Evolutionary conservation across 2,888 invertebrate genomes (phyloP), one percentile per base, ranked within the genome.

Genomic region (Glyphotaelius pellucidus): DNA sequence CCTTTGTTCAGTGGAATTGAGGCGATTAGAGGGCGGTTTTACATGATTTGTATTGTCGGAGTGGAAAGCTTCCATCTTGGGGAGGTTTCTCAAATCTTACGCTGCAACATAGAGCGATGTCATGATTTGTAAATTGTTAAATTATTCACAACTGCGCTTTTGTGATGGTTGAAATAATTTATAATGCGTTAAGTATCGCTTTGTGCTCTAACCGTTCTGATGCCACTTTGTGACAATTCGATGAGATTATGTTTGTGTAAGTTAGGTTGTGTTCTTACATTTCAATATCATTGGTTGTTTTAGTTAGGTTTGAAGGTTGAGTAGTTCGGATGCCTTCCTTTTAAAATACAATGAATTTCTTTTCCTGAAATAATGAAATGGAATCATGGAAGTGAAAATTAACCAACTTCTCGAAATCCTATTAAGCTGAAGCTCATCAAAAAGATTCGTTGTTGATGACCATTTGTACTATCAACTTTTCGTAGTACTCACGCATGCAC

Each of bases 1-100:
- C 80, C 80, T 90, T 90, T 86, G 86, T 86, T 80, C 90, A 67
- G 31, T 32, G 19, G 80, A 90, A 86, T 80, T 90, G 88, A 67
- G 25, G 80, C 88, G 88, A 89, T 79, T 89, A 79, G 67, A 89
- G 86, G 42, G 79, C 80, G 79, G 80, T 89, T 79, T 79, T 89
- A 35, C 32, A 38, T 89, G 35, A 89, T 87, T 87, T 87, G 52
- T 87, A 87, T 87, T 87, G 87, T 87, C 87, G 7, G 30, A 15
- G 32, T 9, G 52, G 31, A 87, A 47, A 32, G 42, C 12, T 52
- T 87, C n/a, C 47, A 19, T 87, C 47, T 47, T 47, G 47, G 14
- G 11, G 52, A 31, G 42, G 47, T n/a, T 47, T 87, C 7, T 42
- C 30, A 86, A 30, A 52, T 31, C 31, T 47, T 86, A 5, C 25